A percentile compares a stretch with the other conserved stretches of the same genome.
Conservation (phyloP, 2,888 invertebrate genomes). For the Alsophila aescularia region DNA sequence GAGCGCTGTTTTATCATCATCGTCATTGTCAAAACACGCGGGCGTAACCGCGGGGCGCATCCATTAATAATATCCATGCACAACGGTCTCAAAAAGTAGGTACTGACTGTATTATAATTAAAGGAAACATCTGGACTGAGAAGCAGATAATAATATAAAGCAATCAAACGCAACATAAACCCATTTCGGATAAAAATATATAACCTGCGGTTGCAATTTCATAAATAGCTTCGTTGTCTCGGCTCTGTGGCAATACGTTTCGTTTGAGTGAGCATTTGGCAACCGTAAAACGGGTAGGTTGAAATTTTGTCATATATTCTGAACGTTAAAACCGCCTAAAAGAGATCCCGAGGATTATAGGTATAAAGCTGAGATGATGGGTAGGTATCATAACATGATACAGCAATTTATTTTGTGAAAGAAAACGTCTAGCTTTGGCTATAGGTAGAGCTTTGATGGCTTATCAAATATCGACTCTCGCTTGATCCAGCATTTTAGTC, state of each 20-base stretch:
- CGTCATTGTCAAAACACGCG: too few species aligned
- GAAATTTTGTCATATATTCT: constrained; percentile 1
- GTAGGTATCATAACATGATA: constrained; percentile 6
- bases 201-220: neutral
- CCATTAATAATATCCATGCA: too few species aligned
- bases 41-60: too few species aligned
- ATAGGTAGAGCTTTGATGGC: neutral
- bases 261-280: constrained; percentile 9
- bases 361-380: constrained; percentile 8
- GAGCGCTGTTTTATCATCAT: too few species aligned
- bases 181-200: too few species aligned
- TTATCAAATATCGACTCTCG: constrained; percentile 4
- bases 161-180: too few species aligned
- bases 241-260: constrained; percentile 4
- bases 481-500: neutral
- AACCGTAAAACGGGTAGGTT: neutral
- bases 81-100: too few species aligned
- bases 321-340: constrained; percentile 1
- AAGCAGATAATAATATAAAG: too few species aligned
- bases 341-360: neutral
- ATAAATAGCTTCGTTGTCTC: neutral
- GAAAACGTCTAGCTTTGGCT: constrained; percentile 3
- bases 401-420: constrained; percentile 8
- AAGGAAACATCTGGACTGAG: too few species aligned
- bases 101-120: too few species aligned